Conservation (phyloP, 2,797 vertebrate genomes). For the Catharus ustulatus region DNA sequence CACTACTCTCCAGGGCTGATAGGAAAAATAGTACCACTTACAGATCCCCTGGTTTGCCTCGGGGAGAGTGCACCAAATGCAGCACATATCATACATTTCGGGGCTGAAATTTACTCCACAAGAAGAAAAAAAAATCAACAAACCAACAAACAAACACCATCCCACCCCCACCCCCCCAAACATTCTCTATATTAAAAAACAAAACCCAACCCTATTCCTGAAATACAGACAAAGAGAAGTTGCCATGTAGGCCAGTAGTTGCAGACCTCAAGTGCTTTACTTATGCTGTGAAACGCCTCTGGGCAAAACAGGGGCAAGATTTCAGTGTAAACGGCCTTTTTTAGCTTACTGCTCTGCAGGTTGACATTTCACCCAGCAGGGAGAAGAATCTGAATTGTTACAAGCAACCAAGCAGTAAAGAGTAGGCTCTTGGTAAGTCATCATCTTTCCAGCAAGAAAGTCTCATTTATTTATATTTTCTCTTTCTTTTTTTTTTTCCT, state of each 20-base stretch:
- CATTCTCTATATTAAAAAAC: slow-evolving; percentile 47
- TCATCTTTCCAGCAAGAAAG: slow-evolving; percentile 33
- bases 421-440: neutral
- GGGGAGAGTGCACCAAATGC: slow-evolving; percentile 67
- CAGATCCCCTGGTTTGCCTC: slow-evolving; percentile 74
- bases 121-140: neutral
- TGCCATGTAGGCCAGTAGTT: slow-evolving; percentile 36
- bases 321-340: slow-evolving; percentile 49
- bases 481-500: neutral
- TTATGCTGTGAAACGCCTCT: slow-evolving; percentile 7
- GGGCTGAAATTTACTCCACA: slow-evolving; percentile 60
- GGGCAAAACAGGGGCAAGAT: slow-evolving; percentile 44
- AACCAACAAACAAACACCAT: neutral
- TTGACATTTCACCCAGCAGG: slow-evolving; percentile 52
- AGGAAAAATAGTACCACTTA: slow-evolving; percentile 77
- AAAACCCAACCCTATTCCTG: slow-evolving; percentile 24
- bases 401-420: neutral
- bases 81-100: slow-evolving; percentile 58
- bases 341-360: slow-evolving; percentile 12
- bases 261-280: slow-evolving; percentile 43
- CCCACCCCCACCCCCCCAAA: neutral
- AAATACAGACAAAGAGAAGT: slow-evolving; percentile 55
- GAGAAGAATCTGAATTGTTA: slow-evolving; percentile 42
- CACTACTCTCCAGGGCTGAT: slow-evolving; percentile 75
- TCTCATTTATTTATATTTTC: slow-evolving; percentile 10